Base-by-base conservation (phyloP, 2,888 invertebrate species). In the Drosophila recens region DNA sequence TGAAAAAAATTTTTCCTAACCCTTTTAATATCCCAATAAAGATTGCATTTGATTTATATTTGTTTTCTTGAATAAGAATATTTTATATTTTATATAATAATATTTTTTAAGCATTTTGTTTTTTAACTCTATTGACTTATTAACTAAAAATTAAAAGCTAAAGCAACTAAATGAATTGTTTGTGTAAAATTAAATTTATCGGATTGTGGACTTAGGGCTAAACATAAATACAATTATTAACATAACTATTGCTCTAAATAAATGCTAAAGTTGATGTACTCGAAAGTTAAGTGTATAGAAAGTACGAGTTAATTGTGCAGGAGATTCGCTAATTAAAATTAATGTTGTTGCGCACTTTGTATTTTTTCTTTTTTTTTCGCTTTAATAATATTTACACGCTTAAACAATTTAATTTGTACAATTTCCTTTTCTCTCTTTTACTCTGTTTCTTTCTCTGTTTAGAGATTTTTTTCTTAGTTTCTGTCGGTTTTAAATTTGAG, bases 41-140 rank as follows among this genome's bases (percentile, higher is more conserved):
- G 45, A 63, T 17, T 13, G 1, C 49, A 40, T 38, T 34, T 34
- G 1, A 17, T 45, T 38, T 76, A 71, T 72, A 75, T 73, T 72
- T 75, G 72, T 66, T 45, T 79, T 76, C 63, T 87, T 80, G 74
- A 72, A 67, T 84, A 75, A 87, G 82, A 87, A 85, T 87, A 82
- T 87, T 84, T 87, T 81, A 84, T 89, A 86, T 85, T 86, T 87
- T 63, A 75, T 87, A 80, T 86, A 74, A 80, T 80, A 61, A 74
- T 86, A 80, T 87, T 78, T 82, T 76, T 71, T 61, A 67, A 61
- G 56, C 64, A 69, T 51, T 61, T 73, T 63, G 48, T 75, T 74
- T 64, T 64, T 42, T 68, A 38, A 34, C 43, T 67, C 63, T 23
- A 56, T 5, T 4, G 23, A 36, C 69, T 73, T 84, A 86, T 33